phyloP scores from a whole-genome alignment of 2,888 invertebrate genomes.

The Cheilosia urbana region DNA sequence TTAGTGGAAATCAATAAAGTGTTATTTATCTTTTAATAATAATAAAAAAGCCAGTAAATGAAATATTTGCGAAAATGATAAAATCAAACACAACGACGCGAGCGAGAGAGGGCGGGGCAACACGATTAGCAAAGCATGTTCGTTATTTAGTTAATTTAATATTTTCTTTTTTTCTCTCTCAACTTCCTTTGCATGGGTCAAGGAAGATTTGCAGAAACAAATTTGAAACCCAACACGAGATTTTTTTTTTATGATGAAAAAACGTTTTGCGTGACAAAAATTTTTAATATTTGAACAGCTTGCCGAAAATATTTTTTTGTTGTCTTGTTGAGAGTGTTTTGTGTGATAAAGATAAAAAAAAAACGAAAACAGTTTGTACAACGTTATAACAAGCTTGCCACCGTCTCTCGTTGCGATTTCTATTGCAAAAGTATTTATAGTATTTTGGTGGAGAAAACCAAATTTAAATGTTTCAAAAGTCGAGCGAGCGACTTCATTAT shows the following conservation, averaged over 20 bases:
- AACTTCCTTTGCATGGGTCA: constrained; percentile 34
- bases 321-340: constrained; percentile 3
- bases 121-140: constrained; percentile 17
- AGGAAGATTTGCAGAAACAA: constrained; percentile 45
- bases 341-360: background rate
- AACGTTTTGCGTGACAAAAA: constrained; percentile 49
- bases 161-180: constrained; percentile 28
- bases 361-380: no score
- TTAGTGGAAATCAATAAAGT: constrained; percentile 47
- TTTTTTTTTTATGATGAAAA: constrained; percentile 19
- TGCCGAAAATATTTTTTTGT: background rate
- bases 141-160: constrained; percentile 15
- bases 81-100: constrained; percentile 2
- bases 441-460: background rate
- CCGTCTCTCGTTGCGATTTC: background rate
- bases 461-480: constrained; percentile 3
- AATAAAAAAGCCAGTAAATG: background rate
- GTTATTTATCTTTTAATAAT: constrained; percentile 20
- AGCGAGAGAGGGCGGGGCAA: background rate
- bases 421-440: background rate
- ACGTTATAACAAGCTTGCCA: background rate
- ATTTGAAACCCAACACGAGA: constrained; percentile 19
- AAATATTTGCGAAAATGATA: constrained; percentile 23
- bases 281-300: constrained; percentile 40
- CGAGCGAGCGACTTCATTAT: background rate